Percentiles rank a stretch among this genome's conserved stretches.
Conservation (phyloP, 2,797 vertebrate species). For the Okamejei kenojei region DNA sequence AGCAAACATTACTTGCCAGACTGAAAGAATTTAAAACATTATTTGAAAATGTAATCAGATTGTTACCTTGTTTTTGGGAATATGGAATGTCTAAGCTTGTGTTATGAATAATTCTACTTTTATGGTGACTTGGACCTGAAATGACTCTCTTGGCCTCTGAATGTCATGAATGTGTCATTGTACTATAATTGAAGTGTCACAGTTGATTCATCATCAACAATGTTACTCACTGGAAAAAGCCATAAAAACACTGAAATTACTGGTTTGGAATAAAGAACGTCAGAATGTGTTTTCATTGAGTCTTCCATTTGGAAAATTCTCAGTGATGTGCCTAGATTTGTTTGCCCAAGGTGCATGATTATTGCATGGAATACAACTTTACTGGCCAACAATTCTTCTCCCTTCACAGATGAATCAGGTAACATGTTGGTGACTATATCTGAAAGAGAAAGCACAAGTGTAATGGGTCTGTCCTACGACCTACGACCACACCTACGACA, state of each 20-base stretch:
- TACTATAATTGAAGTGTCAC: constrained; percentile 22
- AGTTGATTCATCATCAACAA: constrained; percentile 7
- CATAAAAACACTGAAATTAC: background rate
- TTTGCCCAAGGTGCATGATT: background rate
- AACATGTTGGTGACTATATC: background rate
- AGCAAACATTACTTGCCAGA: background rate
- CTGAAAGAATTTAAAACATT: constrained; percentile 3
- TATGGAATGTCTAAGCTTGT: background rate
- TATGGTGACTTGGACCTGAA: constrained; percentile 2
- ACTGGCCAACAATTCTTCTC: background rate
- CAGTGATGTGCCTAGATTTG: background rate
- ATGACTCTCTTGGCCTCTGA: background rate
- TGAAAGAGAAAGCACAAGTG: background rate
- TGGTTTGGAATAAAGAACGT: constrained; percentile 22
- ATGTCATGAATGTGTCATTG: background rate
- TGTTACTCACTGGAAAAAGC: constrained; percentile 1
- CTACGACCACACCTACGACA: too few species aligned
- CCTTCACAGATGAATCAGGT: background rate
- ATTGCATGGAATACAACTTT: background rate
- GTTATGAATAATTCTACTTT: background rate
- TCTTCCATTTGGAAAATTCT: background rate
- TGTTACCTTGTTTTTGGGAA: background rate
- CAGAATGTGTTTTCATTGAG: background rate
- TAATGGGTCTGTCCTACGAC: too few species aligned
- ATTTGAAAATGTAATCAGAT: background rate